These are phyloP conservation scores for Dynastes maya DNA, from an alignment of 2,888 invertebrate genomes.

Conservation along the genomic window DNA sequence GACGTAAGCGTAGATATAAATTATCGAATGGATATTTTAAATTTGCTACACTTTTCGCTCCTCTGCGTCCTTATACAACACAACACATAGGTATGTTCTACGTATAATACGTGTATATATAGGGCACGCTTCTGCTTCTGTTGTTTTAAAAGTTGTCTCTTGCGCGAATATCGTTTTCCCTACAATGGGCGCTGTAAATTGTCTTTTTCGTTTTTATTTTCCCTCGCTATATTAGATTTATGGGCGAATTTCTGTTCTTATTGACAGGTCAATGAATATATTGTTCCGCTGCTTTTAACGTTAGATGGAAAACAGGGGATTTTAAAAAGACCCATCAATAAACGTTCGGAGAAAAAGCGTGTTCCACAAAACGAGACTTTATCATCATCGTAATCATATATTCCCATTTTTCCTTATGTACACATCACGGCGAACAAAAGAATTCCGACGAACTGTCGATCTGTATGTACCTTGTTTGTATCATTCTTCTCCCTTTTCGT, in stretches of 20 bases:
- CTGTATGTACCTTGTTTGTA: slow-evolving; percentile 1
- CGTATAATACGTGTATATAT: background rate
- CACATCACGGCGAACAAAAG: slow-evolving; percentile 2
- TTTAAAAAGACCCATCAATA: slow-evolving; percentile 45
- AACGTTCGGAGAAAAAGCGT: slow-evolving; percentile 29
- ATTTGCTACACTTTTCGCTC: slow-evolving; percentile 3
- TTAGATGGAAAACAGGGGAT: slow-evolving; percentile 44
- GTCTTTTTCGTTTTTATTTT: slow-evolving; percentile 29
- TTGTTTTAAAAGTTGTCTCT: slow-evolving; percentile 22
- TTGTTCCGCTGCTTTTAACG: slow-evolving; percentile 43
- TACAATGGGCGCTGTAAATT: background rate
- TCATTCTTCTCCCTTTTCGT: slow-evolving; percentile 1
- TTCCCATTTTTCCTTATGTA: slow-evolving; percentile 39
- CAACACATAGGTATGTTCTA: background rate
- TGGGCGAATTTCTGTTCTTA: slow-evolving; percentile 32
- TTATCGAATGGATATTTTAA: slow-evolving; percentile 32
- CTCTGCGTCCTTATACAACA: background rate
- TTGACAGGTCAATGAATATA: slow-evolving; percentile 46
- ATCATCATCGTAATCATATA: slow-evolving; percentile 45
- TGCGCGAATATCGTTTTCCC: slow-evolving; percentile 25
- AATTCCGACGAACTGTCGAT: slow-evolving; percentile 11
- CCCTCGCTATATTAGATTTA: slow-evolving; percentile 34
- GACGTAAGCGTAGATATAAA: slow-evolving; percentile 8
- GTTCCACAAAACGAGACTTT: slow-evolving; percentile 33
- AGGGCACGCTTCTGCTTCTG: slow-evolving; percentile 6